A percentile compares a stretch with the other conserved stretches of the same genome.
These are phyloP conservation scores for Sphinx pinastri DNA, from an alignment of 2,888 invertebrate genomes.

Conservation along the genomic window DNA sequence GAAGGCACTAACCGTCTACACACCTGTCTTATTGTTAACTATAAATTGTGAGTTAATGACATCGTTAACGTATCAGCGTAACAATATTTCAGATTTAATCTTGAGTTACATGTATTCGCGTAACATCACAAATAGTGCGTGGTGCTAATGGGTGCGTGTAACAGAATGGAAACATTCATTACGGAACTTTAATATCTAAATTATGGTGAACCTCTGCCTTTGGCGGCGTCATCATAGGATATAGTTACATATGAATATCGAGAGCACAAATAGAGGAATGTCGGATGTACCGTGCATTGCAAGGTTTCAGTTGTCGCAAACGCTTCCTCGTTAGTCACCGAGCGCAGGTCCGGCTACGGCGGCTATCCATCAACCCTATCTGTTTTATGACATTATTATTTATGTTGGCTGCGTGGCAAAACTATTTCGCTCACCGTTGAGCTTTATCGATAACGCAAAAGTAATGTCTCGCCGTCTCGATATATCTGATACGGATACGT, in stretches of 20 bases:
- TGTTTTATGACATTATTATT: conserved; percentile 81
- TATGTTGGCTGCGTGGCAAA: conserved; percentile 77
- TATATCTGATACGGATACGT: conserved; percentile 83
- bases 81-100: conserved; percentile 61
- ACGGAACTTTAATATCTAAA: not conserved
- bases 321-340: conserved; percentile 70
- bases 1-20: conserved; percentile 45
- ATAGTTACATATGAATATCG: not conserved
- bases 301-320: conserved; percentile 41
- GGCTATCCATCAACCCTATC: conserved; percentile 80
- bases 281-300: not conserved
- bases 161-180: conserved; percentile 3
- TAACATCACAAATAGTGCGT: conserved; percentile 52
- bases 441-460: conserved; percentile 82
- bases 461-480: conserved; percentile 80
- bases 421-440: conserved; percentile 82
- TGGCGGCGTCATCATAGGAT: no score
- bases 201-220: not conserved
- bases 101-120: conserved; percentile 50
- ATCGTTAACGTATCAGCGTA: conserved; percentile 55
- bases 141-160: conserved; percentile 40
- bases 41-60: conserved; percentile 59
- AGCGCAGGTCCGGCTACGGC: conserved; percentile 48
- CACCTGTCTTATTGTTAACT: conserved; percentile 58
- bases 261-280: not conserved